Percentiles rank a stretch among this genome's conserved stretches.
phyloP scores from a whole-genome alignment of 2,113 vertebrate genomes.

The Sprattus sprattus region DNA sequence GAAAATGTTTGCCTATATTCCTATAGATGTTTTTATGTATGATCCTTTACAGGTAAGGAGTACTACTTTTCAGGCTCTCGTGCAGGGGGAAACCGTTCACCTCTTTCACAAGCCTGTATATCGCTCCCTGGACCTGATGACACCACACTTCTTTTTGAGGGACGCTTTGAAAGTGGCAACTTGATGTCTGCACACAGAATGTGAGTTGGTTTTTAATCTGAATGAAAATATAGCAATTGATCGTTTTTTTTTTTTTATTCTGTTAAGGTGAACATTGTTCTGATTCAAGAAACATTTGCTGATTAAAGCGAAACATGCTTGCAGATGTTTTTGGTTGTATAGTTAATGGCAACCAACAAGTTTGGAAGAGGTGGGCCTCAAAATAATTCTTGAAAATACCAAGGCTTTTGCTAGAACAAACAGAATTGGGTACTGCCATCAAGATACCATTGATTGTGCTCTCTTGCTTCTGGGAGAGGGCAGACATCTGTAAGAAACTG shows the following conservation, averaged over 20 bases:
- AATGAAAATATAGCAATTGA: neutral
- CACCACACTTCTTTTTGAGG: constrained; percentile 73
- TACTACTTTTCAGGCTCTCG: constrained; percentile 68
- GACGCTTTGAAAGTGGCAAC: constrained; percentile 77
- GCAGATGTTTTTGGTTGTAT: no score
- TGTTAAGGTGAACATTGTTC: no score
- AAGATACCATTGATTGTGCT: no score
- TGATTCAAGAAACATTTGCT: no score
- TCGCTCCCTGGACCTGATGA: constrained; percentile 55
- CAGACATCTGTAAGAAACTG: no score
- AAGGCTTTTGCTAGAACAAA: neutral
- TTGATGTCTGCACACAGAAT: constrained; percentile 75
- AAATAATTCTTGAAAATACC: neutral
- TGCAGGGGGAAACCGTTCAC: constrained; percentile 51
- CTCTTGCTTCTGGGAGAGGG: no score
- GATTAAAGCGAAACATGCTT: no score
- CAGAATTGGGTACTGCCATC: no score
- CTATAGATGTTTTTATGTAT: constrained; percentile 17
- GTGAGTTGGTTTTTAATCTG: constrained; percentile 51
- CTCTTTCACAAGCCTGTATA: constrained; percentile 50
- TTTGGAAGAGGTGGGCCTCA: constrained; percentile 42
- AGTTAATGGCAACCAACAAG: no score
- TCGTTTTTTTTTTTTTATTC: no score
- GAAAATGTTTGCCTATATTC: neutral
- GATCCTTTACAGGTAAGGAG: constrained; percentile 56